A percentile compares a stretch with the other conserved stretches of the same genome.
Evolutionary conservation across 2,888 invertebrate genomes (phyloP).

Genomic region (Netelia melanura): DNA sequence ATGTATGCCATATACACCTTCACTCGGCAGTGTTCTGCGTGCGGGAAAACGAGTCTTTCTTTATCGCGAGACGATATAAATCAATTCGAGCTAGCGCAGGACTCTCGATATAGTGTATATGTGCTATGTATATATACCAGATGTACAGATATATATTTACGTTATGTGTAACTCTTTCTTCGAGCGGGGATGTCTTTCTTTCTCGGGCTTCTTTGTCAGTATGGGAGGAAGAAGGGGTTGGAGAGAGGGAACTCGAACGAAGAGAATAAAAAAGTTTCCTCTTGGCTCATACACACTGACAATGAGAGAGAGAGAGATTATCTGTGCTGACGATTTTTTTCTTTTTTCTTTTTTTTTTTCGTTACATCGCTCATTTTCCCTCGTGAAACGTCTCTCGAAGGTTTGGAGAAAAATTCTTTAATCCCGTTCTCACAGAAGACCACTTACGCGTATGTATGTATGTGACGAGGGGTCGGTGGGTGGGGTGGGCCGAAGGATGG

Average conservation of each 20-base stretch:
- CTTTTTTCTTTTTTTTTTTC: neutral
- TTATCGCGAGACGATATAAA: conserved; percentile 68
- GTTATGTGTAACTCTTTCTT: conserved; percentile 49
- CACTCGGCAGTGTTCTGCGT: conserved; percentile 55
- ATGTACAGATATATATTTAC: conserved; percentile 11
- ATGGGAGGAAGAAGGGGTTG: neutral
- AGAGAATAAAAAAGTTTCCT: conserved; percentile 50
- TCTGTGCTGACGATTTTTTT: conserved; percentile 37
- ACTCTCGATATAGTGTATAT: conserved; percentile 43
- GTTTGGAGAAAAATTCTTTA: conserved; percentile 72
- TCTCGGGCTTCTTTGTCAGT: conserved; percentile 40
- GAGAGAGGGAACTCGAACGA: neutral
- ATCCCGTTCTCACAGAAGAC: conserved; percentile 44
- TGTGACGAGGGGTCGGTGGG: neutral
- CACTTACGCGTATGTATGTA: conserved; percentile 9
- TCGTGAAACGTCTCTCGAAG: conserved; percentile 30
- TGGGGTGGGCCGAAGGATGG: neutral
- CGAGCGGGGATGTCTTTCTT: conserved; percentile 49
- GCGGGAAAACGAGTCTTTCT: conserved; percentile 67
- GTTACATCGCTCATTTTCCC: conserved; percentile 38
- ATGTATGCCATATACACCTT: conserved; percentile 41
- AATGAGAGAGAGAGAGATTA: conserved; percentile 20
- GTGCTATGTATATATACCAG: neutral
- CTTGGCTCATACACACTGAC: conserved; percentile 25
- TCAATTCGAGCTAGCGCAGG: conserved; percentile 60